Evolutionary conservation across 1,140 invertebrate species (phyloP).

Genomic region (Lepidotrigona ventralis): DNA sequence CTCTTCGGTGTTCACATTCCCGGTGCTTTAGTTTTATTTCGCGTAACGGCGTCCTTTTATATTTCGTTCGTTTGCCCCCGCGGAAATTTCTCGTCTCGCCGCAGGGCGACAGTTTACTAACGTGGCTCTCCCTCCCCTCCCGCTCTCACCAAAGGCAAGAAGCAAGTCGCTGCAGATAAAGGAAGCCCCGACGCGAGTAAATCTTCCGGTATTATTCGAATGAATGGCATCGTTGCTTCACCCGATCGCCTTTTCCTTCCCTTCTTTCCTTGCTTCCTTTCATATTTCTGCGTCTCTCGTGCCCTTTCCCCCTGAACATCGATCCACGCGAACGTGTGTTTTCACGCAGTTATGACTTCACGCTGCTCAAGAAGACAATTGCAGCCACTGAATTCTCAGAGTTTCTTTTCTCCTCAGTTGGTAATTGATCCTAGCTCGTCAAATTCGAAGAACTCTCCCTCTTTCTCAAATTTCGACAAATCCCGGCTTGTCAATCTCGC

Average conservation of each 20-base stretch:
- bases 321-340: too few species aligned
- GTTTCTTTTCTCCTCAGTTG: too few species aligned
- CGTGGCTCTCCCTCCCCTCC: too few species aligned
- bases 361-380: too few species aligned
- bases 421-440: neutral
- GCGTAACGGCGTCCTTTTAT: conserved; percentile 8
- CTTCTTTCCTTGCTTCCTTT: neutral
- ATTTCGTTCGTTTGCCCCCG: conserved; percentile 11
- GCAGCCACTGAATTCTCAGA: too few species aligned
- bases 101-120: conserved; percentile 1
- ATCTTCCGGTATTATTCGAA: conserved; percentile 16
- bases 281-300: too few species aligned
- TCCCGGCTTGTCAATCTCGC: neutral
- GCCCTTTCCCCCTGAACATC: too few species aligned
- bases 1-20: neutral
- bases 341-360: too few species aligned
- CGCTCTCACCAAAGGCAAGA: neutral
- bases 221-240: neutral
- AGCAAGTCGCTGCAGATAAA: neutral
- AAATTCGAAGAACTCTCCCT: too few species aligned
- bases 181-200: neutral
- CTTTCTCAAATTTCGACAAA: neutral
- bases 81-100: conserved; percentile 25
- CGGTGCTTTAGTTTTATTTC: conserved; percentile 22
- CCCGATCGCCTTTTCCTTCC: neutral